phyloP scores from a whole-genome alignment of 2,113 vertebrate species.

The Elephantulus edwardii region DNA sequence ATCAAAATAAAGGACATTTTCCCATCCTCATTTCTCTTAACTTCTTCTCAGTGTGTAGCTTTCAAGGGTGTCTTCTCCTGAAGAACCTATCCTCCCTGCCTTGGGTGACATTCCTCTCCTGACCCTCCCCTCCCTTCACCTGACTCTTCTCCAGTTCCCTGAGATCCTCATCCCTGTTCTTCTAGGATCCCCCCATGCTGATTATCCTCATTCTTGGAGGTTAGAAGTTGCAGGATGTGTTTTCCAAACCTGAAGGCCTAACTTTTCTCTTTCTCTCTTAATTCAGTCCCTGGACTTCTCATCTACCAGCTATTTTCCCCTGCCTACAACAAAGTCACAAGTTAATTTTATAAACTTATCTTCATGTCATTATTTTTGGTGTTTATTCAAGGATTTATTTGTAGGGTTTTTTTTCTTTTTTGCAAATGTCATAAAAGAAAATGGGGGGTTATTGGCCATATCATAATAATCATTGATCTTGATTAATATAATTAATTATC shows the following conservation, averaged over 20 bases:
- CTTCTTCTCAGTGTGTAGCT: neutral
- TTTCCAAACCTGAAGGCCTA: neutral
- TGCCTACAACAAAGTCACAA: neutral
- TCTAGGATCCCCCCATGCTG: neutral
- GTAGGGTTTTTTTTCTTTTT: constrained; percentile 2
- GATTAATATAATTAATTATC: too few relatives aligned
- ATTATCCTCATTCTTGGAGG: neutral
- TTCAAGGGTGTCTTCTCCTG: neutral
- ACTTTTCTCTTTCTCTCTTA: neutral
- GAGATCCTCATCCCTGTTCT: neutral
- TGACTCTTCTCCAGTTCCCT: neutral
- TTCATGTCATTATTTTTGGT: constrained; percentile 15
- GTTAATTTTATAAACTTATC: neutral
- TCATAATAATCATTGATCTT: too few relatives aligned
- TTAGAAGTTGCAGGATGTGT: neutral
- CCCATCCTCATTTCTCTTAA: neutral
- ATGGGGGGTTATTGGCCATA: too few relatives aligned
- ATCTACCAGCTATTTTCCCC: neutral
- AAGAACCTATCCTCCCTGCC: neutral
- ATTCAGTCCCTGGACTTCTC: neutral
- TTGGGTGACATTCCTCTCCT: neutral
- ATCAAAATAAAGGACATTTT: too few relatives aligned
- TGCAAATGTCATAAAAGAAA: constrained; percentile 7
- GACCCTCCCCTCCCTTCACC: neutral
- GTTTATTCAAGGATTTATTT: neutral